A percentile compares a stretch with the other conserved stretches of the same genome.
phyloP scores from a whole-genome alignment of 2,113 vertebrate genomes.

The Pomatorhinus ruficollis region DNA sequence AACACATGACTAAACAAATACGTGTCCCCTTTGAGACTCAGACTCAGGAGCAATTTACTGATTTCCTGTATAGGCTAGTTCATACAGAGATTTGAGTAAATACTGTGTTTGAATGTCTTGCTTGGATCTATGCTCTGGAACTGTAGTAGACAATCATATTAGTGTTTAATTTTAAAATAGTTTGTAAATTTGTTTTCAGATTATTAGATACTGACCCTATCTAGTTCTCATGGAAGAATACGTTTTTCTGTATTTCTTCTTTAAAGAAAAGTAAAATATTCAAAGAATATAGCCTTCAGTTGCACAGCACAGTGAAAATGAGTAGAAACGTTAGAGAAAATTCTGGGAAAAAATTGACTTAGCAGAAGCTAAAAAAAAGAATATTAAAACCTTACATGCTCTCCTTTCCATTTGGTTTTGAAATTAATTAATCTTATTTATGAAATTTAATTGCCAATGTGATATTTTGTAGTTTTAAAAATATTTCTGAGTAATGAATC shows the following conservation, averaged over 20 bases:
- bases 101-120: not conserved
- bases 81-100: slow-evolving; percentile 26
- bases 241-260: not conserved
- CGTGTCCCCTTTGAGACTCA: slow-evolving; percentile 9
- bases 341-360: not conserved
- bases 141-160: not conserved
- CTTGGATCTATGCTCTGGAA: not conserved
- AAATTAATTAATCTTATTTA: not conserved
- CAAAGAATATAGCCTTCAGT: not conserved
- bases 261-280: not conserved
- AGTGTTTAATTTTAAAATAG: not conserved
- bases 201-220: not conserved
- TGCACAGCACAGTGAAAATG: not conserved
- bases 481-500: not conserved
- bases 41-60: slow-evolving; percentile 56
- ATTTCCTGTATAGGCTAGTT: slow-evolving; percentile 55
- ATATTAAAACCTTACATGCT: not conserved
- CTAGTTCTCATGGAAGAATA: not conserved
- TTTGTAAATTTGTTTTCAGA: not conserved
- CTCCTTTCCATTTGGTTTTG: not conserved
- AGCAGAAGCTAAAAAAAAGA: not conserved
- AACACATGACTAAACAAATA: slow-evolving; percentile 63
- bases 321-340: not conserved
- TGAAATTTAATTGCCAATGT: not conserved
- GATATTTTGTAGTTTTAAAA: not conserved